Evolutionary conservation across 2,797 vertebrate species (phyloP).

Genomic region (Scleropages formosus): DNA sequence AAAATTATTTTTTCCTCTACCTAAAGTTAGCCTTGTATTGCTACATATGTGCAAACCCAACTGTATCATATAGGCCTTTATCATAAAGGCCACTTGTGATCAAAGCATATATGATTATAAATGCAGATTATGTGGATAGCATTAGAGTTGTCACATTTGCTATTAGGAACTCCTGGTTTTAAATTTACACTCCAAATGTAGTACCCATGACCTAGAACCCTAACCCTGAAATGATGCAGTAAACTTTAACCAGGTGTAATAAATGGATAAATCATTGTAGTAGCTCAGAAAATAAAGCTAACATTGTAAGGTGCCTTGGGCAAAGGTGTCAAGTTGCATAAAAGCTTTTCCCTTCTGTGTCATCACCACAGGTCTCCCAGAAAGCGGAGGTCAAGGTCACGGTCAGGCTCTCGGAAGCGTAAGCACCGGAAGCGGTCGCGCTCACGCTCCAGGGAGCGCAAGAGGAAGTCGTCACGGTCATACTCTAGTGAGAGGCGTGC

Average conservation of each 20-base stretch:
- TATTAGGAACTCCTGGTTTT: too few relatives aligned
- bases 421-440: conserved; percentile 94
- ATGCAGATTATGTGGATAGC: too few relatives aligned
- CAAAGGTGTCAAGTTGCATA: too few relatives aligned
- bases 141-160: too few relatives aligned
- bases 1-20: not conserved
- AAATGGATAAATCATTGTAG: too few relatives aligned
- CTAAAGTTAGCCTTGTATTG: not conserved
- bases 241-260: too few relatives aligned
- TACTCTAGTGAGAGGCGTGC: conserved; percentile 94
- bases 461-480: conserved; percentile 90
- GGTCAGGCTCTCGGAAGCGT: conserved; percentile 91
- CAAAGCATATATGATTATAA: not conserved
- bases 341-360: not conserved
- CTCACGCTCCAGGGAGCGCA: conserved; percentile 90
- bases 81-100: not conserved
- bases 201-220: too few relatives aligned
- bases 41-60: not conserved
- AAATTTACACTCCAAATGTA: too few relatives aligned
- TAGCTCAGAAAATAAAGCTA: too few relatives aligned
- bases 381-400: conserved; percentile 89
- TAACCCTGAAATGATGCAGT: too few relatives aligned
- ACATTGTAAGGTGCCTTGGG: too few relatives aligned
- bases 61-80: not conserved
- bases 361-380: conserved; percentile 82